phyloP scores from a whole-genome alignment of 2,797 vertebrate species.

The Dallia pectoralis region DNA sequence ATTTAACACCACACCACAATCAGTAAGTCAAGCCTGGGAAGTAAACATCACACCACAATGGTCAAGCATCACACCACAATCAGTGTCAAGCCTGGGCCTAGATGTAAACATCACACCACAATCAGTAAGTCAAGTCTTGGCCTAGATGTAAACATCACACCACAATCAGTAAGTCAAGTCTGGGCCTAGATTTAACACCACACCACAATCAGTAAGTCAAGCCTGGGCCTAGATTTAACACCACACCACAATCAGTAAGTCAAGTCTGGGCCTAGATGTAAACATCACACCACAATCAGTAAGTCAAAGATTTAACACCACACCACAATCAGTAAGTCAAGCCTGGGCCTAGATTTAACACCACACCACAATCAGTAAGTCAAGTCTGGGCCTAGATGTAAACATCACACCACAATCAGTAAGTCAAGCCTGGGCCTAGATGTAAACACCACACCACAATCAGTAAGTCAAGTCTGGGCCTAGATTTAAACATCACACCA shows the following conservation, averaged over 20 bases:
- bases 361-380: conserved; percentile 4
- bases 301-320: conserved; percentile 63
- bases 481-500: conserved; percentile 40
- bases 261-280: conserved; percentile 80
- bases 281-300: conserved; percentile 18
- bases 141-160: neutral
- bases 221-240: too few species aligned
- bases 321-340: conserved; percentile 1
- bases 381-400: neutral
- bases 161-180: neutral
- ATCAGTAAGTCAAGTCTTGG: too few species aligned
- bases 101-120: too few species aligned
- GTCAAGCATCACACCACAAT: too few species aligned
- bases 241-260: conserved; percentile 56
- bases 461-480: conserved; percentile 83
- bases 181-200: too few species aligned
- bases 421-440: conserved; percentile 84
- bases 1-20: conserved; percentile 14
- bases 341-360: neutral
- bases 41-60: too few species aligned
- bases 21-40: neutral
- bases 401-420: neutral
- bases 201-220: conserved; percentile 2
- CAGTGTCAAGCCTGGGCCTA: too few species aligned
- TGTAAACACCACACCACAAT: conserved; percentile 18